phyloP scores from a whole-genome alignment of 2,888 invertebrate genomes.

The Graphium colonna region DNA sequence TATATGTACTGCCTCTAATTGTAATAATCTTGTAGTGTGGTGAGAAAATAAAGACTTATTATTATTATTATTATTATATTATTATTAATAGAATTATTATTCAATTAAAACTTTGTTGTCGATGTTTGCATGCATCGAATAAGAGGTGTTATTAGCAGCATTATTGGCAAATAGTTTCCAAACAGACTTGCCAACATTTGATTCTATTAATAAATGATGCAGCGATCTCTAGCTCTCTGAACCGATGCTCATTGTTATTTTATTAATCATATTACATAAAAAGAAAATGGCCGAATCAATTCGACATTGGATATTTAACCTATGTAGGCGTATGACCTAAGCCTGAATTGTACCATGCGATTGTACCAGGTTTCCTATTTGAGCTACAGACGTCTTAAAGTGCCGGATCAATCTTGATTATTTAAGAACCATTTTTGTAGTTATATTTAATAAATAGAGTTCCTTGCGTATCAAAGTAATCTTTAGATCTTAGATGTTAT shows the following conservation, averaged over 20 bases:
- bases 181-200: slow-evolving; percentile 11
- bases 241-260: slow-evolving; percentile 17
- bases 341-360: slow-evolving; percentile 39
- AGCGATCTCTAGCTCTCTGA: not conserved
- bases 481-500: too few species aligned
- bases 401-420: not conserved
- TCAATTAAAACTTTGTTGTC: too few species aligned
- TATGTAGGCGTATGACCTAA: slow-evolving; percentile 44
- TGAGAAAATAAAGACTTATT: too few species aligned
- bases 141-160: not conserved
- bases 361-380: slow-evolving; percentile 36
- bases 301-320: slow-evolving; percentile 43
- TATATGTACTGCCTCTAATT: too few species aligned
- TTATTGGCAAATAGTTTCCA: slow-evolving; percentile 6
- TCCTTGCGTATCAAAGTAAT: too few species aligned
- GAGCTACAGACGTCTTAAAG: slow-evolving; percentile 26
- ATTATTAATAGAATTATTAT: too few species aligned
- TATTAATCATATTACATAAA: slow-evolving; percentile 23
- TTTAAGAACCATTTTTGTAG: too few species aligned
- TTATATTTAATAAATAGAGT: too few species aligned
- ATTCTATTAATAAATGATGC: slow-evolving; percentile 14
- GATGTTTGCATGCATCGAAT: too few species aligned
- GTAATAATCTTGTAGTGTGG: too few species aligned
- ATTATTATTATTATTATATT: too few species aligned
- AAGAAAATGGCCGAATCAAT: slow-evolving; percentile 37